Evolutionary conservation across 2,113 vertebrate species (phyloP), one percentile per base, ranked within the genome.

Genomic region (Hydrochoerus hydrochaeris): DNA sequence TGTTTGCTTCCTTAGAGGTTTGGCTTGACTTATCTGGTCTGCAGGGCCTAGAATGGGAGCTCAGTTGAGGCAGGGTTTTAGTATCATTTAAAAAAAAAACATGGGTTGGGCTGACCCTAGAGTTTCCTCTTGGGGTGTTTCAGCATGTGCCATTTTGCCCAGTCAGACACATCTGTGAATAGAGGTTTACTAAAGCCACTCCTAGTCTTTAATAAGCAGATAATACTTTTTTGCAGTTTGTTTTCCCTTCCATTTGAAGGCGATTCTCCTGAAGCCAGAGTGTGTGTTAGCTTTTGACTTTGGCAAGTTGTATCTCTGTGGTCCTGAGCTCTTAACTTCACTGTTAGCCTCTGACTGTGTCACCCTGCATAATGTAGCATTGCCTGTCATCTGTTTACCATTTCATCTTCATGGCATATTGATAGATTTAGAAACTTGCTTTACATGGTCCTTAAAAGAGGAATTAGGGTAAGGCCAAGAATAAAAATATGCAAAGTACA

Each of bases 141-240:
- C 7, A n/a, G 9, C 83, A 12, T 28, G 1, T n/a, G 28, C 52
- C 46, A 17, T 93, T 96, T 95, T 94, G 12, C 7, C 11, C n/a
- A 88, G 0, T 6, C 38, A 35, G 35, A 85, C 30, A 28, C 0
- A 2, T 82, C 63, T 91, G 46, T 22, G 17, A 38, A 26, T 54
- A 26, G 44, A 91, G 46, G 49, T 41, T 52, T 91, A 32, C 71
- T 62, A 90, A 81, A 91, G 57, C 73, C 38, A 63, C 71, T 92
- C 35, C 20, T 82, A 7, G 22, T 52, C 71, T 81, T 92, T 46
- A 69, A 6, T 71, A 94, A 93, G 62, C 5, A 12, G 38, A 41
- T 65, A 38, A 62, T 57, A 60, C 67, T 92, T 90, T 89, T 91
- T 19, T 89, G 28, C 80, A 75, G 19, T 92, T 95, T 96, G 77